Base-by-base conservation (phyloP, 1,140 invertebrate genomes). In the Watersipora subatra region DNA sequence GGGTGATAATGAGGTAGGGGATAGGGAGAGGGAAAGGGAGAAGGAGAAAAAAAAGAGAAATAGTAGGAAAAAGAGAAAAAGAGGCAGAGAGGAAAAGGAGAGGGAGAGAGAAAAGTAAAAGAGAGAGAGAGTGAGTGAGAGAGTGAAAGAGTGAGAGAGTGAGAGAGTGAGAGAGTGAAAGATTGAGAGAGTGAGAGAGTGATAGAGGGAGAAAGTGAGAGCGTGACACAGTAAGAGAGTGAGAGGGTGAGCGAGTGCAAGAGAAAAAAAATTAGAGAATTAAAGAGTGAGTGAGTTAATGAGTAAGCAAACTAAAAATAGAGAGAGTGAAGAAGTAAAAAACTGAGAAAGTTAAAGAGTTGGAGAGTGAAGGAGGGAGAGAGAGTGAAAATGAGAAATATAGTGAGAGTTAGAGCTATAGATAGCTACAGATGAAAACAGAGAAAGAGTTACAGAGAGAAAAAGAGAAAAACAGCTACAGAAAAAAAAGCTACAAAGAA, bases 381-480 rank as follows among this genome's bases (percentile, higher is more conserved):
- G 7, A 62, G 61, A 56, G 28, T 20, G 28, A 3, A 20, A 26
- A 1, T 22, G 7, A 62, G 26, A 27, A 30, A 62, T 22, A 62
- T 55, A 55, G 46, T 17, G 17, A n/a, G 46, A 55, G 46, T 17
- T n/a, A 17, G 46, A 55, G 46, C n/a, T n/a, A n/a, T n/a, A 55
- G n/a, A n/a, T 55, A 17, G 46, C 17, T 17, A 17, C 46, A 55
- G 46, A 55, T 17, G 46, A n/a, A 55, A n/a, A 55, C 46, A 55
- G 46, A 55, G 46, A 17, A 55, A 55, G 17, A 55, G 46, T 17
- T n/a, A 17, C 28, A 64, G 2, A 17, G 24, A 64, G 24, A 7
- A 89, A 17, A 15, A 61, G 17, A 15, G 24, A 61, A 22, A 12
- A 17, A 26, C 12, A n/a, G 15, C 12, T 12, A 26, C 17, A 15